Evolutionary conservation across 37 sponge, comb jelly and placozoan genomes (phyloP), one percentile per base, ranked within the genome.

Genomic region (Cliona cf. orientalis): DNA sequence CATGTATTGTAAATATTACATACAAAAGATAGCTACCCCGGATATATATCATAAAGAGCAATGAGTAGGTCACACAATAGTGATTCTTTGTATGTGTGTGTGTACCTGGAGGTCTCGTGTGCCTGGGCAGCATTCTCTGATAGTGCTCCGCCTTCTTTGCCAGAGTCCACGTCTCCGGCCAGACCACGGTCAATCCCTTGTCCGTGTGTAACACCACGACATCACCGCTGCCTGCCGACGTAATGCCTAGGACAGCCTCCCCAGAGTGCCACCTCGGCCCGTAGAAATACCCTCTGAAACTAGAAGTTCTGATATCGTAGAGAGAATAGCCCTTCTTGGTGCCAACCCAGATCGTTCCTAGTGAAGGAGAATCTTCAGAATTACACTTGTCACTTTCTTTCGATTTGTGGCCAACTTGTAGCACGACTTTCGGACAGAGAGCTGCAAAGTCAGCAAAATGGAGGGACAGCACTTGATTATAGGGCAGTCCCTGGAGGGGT

Each of bases 201-300:
- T 89, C 90, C n/a, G 79, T 89, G 28, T 86, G 35, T 21, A 89
- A 66, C n/a, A 92, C 75, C 65, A 82, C 58, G 1, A 46, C 63
- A 35, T 31, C 42, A 11, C 34, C 69, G 5, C 55, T 41, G 17
- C 80, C 61, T 17, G 41, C 46, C 1, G 65, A 32, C 0, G 68
- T 44, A 46, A 85, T 46, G 5, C 71, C 76, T 66, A 29, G 5
- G 0, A 93, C 62, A 1, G 26, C 33, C 46, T 85, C 81, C 28
- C 93, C 90, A 0, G 93, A 76, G 46, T 71, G 72, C 93, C 93
- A 93, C 5, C 93, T 77, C 2, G 66, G 85, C 0, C 93, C 93
- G 42, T 82, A 81, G 75, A 72, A 78, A 45, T 93, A 93, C 6
- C 69, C 72, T 23, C 26, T 42, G 64, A 93, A 93, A 5, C 34